phyloP scores from a whole-genome alignment of 2,888 invertebrate species.

The Geophilus truncorum region DNA sequence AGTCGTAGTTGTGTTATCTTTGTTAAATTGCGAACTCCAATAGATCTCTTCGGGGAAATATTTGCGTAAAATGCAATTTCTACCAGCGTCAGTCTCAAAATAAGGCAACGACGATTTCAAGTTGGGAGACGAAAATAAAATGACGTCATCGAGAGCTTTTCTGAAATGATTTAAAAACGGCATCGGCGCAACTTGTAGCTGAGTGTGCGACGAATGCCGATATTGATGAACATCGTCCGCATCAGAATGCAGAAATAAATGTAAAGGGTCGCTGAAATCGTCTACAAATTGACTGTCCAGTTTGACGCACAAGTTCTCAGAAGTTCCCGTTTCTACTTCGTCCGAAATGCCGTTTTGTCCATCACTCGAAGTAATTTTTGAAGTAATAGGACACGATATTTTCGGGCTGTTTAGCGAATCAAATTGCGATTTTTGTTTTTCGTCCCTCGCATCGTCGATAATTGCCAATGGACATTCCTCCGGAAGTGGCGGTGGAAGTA shows the following conservation, averaged over 20 bases:
- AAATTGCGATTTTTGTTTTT: background rate
- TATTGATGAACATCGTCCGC: slow-evolving; percentile 47
- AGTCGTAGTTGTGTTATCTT: slow-evolving; percentile 33
- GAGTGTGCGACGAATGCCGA: slow-evolving; percentile 32
- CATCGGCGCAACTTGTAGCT: slow-evolving; percentile 39
- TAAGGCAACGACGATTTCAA: slow-evolving; percentile 78
- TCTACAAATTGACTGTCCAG: slow-evolving; percentile 55
- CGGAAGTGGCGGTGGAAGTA: slow-evolving; percentile 57
- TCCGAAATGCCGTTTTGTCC: background rate
- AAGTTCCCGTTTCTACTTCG: background rate
- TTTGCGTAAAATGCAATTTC: slow-evolving; percentile 64
- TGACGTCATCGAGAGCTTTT: slow-evolving; percentile 66
- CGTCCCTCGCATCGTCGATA: slow-evolving; percentile 33
- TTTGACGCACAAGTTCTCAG: background rate
- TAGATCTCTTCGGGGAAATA: slow-evolving; percentile 70
- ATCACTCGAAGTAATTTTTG: background rate
- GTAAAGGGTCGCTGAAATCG: slow-evolving; percentile 80
- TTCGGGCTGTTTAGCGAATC: background rate
- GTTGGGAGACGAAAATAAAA: slow-evolving; percentile 80
- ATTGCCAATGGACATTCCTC: slow-evolving; percentile 37
- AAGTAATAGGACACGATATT: background rate
- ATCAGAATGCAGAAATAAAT: slow-evolving; percentile 53
- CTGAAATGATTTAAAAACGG: slow-evolving; percentile 62
- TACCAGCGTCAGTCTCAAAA: slow-evolving; percentile 76
- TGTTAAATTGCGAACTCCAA: slow-evolving; percentile 54